Evolutionary conservation across 2,113 vertebrate genomes (phyloP).

Genomic region (Cyrtonyx montezumae): DNA sequence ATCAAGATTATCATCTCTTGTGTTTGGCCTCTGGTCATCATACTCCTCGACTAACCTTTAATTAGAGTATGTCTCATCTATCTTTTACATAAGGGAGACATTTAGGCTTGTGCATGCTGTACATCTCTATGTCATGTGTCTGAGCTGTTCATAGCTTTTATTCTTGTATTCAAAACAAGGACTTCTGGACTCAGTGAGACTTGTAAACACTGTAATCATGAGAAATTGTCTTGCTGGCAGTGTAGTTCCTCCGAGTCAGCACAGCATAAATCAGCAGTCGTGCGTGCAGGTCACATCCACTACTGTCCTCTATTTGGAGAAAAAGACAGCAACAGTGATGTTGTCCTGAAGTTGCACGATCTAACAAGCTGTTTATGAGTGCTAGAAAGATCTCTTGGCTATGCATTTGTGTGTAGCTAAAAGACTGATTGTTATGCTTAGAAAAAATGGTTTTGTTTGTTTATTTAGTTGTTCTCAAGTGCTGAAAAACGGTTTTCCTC

Average conservation of each 20-base stretch:
- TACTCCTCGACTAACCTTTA: constrained; percentile 21
- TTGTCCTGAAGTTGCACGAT: neutral
- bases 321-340: neutral
- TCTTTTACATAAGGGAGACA: constrained; percentile 2
- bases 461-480: neutral
- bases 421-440: neutral
- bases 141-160: neutral
- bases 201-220: constrained; percentile 7
- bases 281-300: neutral
- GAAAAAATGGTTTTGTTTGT: neutral
- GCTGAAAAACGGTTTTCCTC: neutral
- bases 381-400: neutral
- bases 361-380: neutral
- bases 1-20: constrained; percentile 28
- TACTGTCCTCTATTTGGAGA: neutral
- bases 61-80: constrained; percentile 36
- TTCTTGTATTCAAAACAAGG: constrained; percentile 1
- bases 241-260: constrained; percentile 16
- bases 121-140: neutral
- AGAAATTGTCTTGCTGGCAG: constrained; percentile 33
- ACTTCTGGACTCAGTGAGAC: neutral
- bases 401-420: neutral
- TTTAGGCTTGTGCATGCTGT: neutral
- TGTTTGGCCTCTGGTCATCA: constrained; percentile 36
- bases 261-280: constrained; percentile 1